Evolutionary conservation across 1,140 invertebrate species (phyloP).

Genomic region (Drosophila repletoides): DNA sequence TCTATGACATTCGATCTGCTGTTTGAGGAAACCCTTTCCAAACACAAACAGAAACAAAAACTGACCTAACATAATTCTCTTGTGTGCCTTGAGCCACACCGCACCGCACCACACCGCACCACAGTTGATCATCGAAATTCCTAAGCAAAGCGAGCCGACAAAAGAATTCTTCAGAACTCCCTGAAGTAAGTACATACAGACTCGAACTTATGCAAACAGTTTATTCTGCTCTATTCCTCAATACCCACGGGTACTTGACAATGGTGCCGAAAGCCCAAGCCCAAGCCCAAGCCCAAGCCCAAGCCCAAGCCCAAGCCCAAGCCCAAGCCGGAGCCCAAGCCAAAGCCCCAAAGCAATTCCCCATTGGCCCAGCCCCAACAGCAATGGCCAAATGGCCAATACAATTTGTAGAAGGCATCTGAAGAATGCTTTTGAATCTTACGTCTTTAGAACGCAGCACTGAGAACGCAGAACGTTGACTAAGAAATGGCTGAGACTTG

Average conservation of each 20-base stretch:
- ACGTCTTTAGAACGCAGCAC: slow-evolving; percentile 33
- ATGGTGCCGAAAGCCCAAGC: too few relatives aligned
- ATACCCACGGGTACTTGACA: slow-evolving; percentile 33
- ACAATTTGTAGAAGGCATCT: slow-evolving; percentile 61
- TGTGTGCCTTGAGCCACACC: background rate
- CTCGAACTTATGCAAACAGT: slow-evolving; percentile 15
- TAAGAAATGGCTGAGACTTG: slow-evolving; percentile 1
- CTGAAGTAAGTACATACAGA: slow-evolving; percentile 8
- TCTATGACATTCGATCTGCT: background rate
- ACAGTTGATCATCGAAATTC: slow-evolving; percentile 21
- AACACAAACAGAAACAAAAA: too few relatives aligned
- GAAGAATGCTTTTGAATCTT: slow-evolving; percentile 51
- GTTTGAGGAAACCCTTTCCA: background rate
- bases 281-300: too few relatives aligned
- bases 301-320: too few relatives aligned
- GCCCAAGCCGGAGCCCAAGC: too few relatives aligned
- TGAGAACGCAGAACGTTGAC: slow-evolving; percentile 3
- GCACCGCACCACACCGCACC: too few relatives aligned
- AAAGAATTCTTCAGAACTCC: slow-evolving; percentile 16
- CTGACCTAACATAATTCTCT: slow-evolving; percentile 33
- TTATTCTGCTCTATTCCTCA: background rate
- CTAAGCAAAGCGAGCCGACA: slow-evolving; percentile 20
- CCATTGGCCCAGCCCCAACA: slow-evolving; percentile 12
- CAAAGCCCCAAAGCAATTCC: slow-evolving; percentile 16
- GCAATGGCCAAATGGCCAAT: slow-evolving; percentile 44